Percentiles rank a stretch among this genome's conserved stretches.
Evolutionary conservation across 2,797 vertebrate species (phyloP).

Genomic region (Coregonus ussuriensis): DNA sequence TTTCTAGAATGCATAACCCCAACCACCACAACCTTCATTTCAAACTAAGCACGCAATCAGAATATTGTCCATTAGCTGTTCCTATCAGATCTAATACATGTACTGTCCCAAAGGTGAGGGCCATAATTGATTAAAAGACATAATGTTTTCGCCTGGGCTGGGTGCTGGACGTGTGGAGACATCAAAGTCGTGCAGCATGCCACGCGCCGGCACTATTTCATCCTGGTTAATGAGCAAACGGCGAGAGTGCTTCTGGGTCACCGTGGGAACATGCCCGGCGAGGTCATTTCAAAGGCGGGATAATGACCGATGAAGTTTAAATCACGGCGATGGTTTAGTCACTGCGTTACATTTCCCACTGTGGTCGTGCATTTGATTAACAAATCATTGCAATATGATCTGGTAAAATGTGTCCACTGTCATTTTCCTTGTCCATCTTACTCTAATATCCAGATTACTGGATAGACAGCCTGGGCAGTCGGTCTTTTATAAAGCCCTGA

Average conservation of each 20-base stretch:
- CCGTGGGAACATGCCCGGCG: slow-evolving; percentile 55
- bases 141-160: slow-evolving; percentile 65
- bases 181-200: slow-evolving; percentile 59
- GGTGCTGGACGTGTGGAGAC: slow-evolving; percentile 49
- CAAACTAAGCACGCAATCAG: slow-evolving; percentile 55
- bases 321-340: slow-evolving; percentile 63
- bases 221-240: slow-evolving; percentile 75
- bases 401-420: slow-evolving; percentile 64
- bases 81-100: slow-evolving; percentile 66
- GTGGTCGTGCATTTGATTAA: slow-evolving; percentile 70
- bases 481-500: slow-evolving; percentile 51
- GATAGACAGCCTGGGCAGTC: slow-evolving; percentile 37
- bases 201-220: slow-evolving; percentile 60
- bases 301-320: slow-evolving; percentile 74
- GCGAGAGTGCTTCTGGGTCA: slow-evolving; percentile 69
- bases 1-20: slow-evolving; percentile 39
- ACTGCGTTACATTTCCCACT: slow-evolving; percentile 50
- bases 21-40: background rate
- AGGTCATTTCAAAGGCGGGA: slow-evolving; percentile 79
- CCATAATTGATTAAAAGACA: slow-evolving; percentile 79
- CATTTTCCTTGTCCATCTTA: slow-evolving; percentile 61
- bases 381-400: slow-evolving; percentile 70
- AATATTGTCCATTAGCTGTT: slow-evolving; percentile 73
- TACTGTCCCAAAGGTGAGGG: background rate
- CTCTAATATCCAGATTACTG: slow-evolving; percentile 59